These are phyloP conservation scores for Phyllotis vaccarum DNA, from an alignment of 2,797 vertebrate species.

Conservation along the genomic window DNA sequence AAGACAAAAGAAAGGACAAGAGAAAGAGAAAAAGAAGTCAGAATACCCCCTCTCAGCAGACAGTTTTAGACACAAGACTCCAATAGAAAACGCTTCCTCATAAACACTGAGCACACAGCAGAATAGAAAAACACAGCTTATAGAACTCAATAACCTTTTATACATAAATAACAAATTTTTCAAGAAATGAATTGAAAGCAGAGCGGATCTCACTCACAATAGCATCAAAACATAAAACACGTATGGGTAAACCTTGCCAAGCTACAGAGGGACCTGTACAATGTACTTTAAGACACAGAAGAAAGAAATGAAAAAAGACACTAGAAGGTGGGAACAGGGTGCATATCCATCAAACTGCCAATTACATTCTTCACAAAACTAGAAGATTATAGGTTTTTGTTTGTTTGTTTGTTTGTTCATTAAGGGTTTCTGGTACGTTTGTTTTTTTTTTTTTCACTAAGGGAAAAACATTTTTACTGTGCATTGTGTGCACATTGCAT, in stretches of 20 bases:
- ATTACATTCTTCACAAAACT: background rate
- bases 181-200: background rate
- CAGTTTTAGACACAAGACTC: no score
- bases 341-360: background rate
- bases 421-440: no score
- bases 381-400: background rate
- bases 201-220: background rate
- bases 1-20: background rate
- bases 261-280: background rate
- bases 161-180: background rate
- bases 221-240: background rate
- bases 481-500: background rate
- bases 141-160: background rate
- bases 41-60: no score
- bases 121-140: background rate
- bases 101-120: background rate
- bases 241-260: background rate
- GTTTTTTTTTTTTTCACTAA: background rate
- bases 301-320: background rate
- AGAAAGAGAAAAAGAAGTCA: background rate
- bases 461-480: background rate
- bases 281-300: background rate
- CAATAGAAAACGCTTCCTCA: no score
- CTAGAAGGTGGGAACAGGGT: no score
- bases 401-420: background rate